phyloP scores from a whole-genome alignment of 2,888 invertebrate genomes.

The Zygaena filipendulae region DNA sequence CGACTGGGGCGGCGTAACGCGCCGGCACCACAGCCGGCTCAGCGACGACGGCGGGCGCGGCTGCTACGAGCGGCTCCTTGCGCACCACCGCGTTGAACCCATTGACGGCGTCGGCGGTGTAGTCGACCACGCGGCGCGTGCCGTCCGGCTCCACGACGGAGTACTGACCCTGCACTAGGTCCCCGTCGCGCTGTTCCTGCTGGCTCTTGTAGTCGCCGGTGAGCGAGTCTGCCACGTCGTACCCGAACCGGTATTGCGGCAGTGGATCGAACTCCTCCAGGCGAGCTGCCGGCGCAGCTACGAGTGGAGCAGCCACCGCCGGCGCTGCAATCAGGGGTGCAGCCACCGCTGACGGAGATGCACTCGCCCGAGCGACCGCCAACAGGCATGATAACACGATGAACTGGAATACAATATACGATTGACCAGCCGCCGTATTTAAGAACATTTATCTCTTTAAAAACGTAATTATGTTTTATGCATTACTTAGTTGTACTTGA shows the following conservation, averaged over 20 bases:
- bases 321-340: conserved; percentile 20
- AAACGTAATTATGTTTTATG: conserved; percentile 7
- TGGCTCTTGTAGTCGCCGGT: conserved; percentile 55
- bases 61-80: conserved; percentile 36
- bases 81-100: conserved; percentile 52
- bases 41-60: conserved; percentile 26
- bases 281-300: conserved; percentile 26
- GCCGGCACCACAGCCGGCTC: conserved; percentile 27
- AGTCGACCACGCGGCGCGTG: conserved; percentile 46
- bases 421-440: not conserved
- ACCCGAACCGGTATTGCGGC: conserved; percentile 66
- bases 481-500: conserved; percentile 41
- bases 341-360: conserved; percentile 27
- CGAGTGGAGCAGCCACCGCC: conserved; percentile 27
- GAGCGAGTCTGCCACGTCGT: conserved; percentile 43
- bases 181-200: conserved; percentile 58
- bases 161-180: conserved; percentile 54
- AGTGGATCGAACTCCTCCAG: conserved; percentile 61
- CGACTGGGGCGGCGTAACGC: conserved; percentile 23
- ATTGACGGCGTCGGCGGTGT: conserved; percentile 42
- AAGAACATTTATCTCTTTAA: not conserved
- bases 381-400: conserved; percentile 40
- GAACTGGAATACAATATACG: conserved; percentile 25
- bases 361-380: conserved; percentile 35
- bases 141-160: conserved; percentile 46